A percentile compares a stretch with the other conserved stretches of the same genome.
Evolutionary conservation across 2,113 vertebrate species (phyloP).

Genomic region (Erythrolamprus reginae): DNA sequence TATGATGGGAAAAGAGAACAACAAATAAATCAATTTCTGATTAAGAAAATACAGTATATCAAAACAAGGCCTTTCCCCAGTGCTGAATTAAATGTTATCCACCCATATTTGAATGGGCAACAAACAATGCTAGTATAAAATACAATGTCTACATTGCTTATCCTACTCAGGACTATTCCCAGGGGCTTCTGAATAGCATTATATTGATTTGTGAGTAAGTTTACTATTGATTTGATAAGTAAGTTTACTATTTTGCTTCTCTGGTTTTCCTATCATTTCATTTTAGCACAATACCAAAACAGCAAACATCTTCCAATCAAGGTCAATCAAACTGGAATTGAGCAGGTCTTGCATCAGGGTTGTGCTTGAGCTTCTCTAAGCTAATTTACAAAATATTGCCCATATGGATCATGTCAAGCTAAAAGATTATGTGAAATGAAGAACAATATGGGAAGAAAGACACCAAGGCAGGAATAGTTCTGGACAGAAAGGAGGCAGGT

Average conservation of each 20-base stretch:
- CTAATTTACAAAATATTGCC: not conserved
- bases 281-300: not conserved
- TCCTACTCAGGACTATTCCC: not conserved
- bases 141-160: not conserved
- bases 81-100: not conserved
- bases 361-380: not conserved
- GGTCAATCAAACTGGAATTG: not conserved
- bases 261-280: not conserved
- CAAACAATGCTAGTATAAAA: not conserved
- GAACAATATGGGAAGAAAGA: not conserved
- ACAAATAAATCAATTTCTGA: conserved; percentile 33
- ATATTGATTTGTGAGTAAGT: not conserved
- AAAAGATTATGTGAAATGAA: not conserved
- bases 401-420: not conserved
- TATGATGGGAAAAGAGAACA: conserved; percentile 35
- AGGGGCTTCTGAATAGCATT: not conserved
- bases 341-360: not conserved
- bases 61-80: conserved; percentile 16
- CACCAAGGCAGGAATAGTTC: not conserved
- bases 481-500: not conserved
- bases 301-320: not conserved
- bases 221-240: too few relatives aligned
- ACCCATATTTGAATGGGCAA: not conserved
- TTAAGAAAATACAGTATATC: conserved; percentile 30
- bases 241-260: not conserved